phyloP scores from a whole-genome alignment of 1,140 invertebrate genomes.

The Himalopsyche phryganea region DNA sequence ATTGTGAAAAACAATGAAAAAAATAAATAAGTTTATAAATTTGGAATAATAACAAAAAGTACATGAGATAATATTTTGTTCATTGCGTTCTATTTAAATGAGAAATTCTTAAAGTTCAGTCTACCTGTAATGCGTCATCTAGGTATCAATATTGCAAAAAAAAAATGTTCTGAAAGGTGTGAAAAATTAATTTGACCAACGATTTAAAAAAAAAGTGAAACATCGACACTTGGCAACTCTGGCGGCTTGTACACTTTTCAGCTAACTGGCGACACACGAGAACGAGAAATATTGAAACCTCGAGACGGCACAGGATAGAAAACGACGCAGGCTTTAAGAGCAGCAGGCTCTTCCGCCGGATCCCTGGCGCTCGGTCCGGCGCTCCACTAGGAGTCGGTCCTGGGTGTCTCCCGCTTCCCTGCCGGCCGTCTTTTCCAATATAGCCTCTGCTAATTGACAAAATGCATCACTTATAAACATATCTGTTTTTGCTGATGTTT shows the following conservation, averaged over 20 bases:
- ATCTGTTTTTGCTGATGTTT: slow-evolving; percentile 88
- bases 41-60: too few species aligned
- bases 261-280: slow-evolving; percentile 20
- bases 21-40: too few species aligned
- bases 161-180: too few species aligned
- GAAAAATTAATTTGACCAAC: too few species aligned
- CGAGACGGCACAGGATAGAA: not conserved
- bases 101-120: too few species aligned
- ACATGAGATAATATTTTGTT: too few species aligned
- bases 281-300: slow-evolving; percentile 17
- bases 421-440: slow-evolving; percentile 51
- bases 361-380: slow-evolving; percentile 46
- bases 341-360: slow-evolving; percentile 44
- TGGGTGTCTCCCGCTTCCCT: slow-evolving; percentile 44
- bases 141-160: too few species aligned
- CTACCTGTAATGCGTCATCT: too few species aligned
- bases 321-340: slow-evolving; percentile 37
- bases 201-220: not conserved
- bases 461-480: slow-evolving; percentile 90
- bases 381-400: slow-evolving; percentile 42
- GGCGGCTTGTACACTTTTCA: slow-evolving; percentile 5
- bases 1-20: too few species aligned
- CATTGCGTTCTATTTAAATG: too few species aligned
- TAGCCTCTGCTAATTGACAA: slow-evolving; percentile 77
- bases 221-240: slow-evolving; percentile 23